Conservation (phyloP, 2,113 vertebrate species). For the Saimiri boliviensis region DNA sequence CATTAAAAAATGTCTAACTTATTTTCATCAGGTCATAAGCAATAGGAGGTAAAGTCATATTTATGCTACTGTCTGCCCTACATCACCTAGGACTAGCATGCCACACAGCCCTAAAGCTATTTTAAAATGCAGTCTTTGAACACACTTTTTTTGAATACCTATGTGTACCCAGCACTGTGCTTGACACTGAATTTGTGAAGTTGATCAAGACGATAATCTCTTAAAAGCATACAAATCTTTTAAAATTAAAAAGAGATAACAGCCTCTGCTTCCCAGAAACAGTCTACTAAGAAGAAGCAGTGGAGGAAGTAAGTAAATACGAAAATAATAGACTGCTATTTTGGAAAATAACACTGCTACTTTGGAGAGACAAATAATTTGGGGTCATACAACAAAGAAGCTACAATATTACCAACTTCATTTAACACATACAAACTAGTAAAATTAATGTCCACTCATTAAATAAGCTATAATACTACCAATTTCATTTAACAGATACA, state of each 20-base stretch:
- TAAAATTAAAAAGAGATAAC: background rate
- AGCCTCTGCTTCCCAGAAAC: background rate
- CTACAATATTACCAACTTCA: background rate
- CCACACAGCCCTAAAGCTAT: background rate
- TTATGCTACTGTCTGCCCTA: background rate
- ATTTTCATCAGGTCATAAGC: background rate
- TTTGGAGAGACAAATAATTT: conserved; percentile 33
- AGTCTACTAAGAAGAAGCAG: background rate
- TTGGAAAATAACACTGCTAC: background rate
- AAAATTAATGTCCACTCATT: background rate
- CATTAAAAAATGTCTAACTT: background rate
- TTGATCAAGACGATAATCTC: background rate
- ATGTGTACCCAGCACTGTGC: background rate
- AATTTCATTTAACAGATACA: conserved; percentile 33
- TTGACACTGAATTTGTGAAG: background rate
- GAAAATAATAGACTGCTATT: background rate
- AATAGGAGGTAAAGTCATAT: background rate
- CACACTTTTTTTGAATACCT: background rate
- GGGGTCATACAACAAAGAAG: background rate
- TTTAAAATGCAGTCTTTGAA: background rate
- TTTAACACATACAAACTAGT: conserved; percentile 27
- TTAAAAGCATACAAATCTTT: no score
- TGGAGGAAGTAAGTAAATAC: background rate
- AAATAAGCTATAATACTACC: background rate
- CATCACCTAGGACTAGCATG: background rate